Conservation (phyloP, 2,113 vertebrate species). For the Myiopsitta monachus region DNA sequence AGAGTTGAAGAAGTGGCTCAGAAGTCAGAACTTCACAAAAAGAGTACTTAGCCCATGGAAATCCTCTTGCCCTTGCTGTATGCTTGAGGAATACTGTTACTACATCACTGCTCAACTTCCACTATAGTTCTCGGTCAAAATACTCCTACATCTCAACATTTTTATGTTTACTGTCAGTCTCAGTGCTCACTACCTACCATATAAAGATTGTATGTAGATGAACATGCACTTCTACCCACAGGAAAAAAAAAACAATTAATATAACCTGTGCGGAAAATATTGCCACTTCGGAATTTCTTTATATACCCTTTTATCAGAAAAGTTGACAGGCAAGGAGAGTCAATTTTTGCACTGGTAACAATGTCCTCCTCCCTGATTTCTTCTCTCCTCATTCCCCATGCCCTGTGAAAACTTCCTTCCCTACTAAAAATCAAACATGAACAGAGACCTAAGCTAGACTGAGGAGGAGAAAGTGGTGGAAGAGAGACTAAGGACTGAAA, state of each 20-base stretch:
- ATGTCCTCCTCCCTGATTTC: neutral
- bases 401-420: neutral
- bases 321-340: accelerated
- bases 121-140: neutral
- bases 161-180: neutral
- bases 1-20: neutral
- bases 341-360: neutral
- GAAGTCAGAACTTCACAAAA: neutral
- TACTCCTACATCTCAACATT: neutral
- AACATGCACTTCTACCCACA: neutral
- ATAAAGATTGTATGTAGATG: neutral
- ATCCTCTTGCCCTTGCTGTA: neutral
- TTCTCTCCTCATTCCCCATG: neutral
- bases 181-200: neutral
- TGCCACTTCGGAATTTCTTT: neutral
- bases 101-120: neutral
- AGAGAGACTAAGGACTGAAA: neutral
- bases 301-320: neutral
- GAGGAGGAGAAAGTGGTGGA: neutral
- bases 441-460: neutral
- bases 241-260: neutral
- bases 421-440: neutral
- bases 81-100: neutral
- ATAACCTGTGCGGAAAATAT: neutral
- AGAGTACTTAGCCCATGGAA: neutral